phyloP scores from a whole-genome alignment of 2,113 vertebrate genomes.

The Ascaphus truei region DNA sequence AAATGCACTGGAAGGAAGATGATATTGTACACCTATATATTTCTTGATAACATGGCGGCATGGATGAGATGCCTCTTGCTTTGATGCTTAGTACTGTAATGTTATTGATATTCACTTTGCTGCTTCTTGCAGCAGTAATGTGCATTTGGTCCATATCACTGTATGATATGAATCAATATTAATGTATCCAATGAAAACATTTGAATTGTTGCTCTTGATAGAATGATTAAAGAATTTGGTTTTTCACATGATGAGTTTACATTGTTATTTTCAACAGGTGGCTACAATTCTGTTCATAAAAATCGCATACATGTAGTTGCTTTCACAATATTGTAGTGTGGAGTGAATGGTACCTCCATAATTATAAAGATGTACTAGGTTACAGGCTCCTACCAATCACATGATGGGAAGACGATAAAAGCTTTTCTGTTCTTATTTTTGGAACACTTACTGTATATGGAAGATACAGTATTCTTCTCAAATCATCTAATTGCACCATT shows the following conservation, averaged over 20 bases:
- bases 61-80: slow-evolving; percentile 69
- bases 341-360: too few relatives aligned
- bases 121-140: slow-evolving; percentile 69
- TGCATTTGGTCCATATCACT: slow-evolving; percentile 72
- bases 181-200: slow-evolving; percentile 72
- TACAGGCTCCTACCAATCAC: too few relatives aligned
- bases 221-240: slow-evolving; percentile 74
- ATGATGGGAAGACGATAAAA: too few relatives aligned
- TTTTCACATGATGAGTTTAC: slow-evolving; percentile 63
- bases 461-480: too few relatives aligned
- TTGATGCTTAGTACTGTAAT: slow-evolving; percentile 78
- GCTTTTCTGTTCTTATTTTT: too few relatives aligned
- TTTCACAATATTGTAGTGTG: too few relatives aligned
- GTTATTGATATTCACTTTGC: slow-evolving; percentile 70
- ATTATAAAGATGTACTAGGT: too few relatives aligned
- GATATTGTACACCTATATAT: slow-evolving; percentile 51
- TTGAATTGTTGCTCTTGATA: slow-evolving; percentile 73
- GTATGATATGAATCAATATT: slow-evolving; percentile 72
- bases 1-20: slow-evolving; percentile 72
- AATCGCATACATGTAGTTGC: too few relatives aligned
- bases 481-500: too few relatives aligned
- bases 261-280: not conserved
- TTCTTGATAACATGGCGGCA: slow-evolving; percentile 64
- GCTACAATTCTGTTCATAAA: too few relatives aligned
- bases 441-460: too few relatives aligned